Conservation (phyloP, 2,888 invertebrate species). For the Nomada ferruginata region DNA sequence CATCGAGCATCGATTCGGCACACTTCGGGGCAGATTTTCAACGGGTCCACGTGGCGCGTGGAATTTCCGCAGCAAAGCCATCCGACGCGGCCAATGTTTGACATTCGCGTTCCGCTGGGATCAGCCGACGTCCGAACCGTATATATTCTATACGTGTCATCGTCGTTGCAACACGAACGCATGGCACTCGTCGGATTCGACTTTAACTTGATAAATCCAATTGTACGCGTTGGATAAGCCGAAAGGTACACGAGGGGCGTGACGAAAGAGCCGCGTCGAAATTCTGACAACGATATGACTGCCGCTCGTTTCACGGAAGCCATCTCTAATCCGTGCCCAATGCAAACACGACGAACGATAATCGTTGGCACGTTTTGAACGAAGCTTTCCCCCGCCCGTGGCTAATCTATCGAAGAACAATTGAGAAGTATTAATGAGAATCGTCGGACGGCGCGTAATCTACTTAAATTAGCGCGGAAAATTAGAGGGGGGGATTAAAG, state of each 20-base stretch:
- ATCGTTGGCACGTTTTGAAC: neutral
- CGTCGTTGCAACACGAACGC: conserved; percentile 37
- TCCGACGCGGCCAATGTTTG: conserved; percentile 13
- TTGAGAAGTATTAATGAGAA: neutral
- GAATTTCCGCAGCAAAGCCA: conserved; percentile 23
- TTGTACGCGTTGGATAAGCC: conserved; percentile 75
- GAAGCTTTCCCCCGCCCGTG: neutral
- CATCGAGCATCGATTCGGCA: conserved; percentile 1
- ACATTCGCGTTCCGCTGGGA: conserved; percentile 42
- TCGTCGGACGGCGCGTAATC: neutral
- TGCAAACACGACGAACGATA: conserved; percentile 13
- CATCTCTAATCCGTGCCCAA: conserved; percentile 36
- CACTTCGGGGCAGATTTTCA: neutral
- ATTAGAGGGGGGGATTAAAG: neutral
- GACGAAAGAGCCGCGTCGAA: conserved; percentile 65
- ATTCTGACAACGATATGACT: conserved; percentile 66
- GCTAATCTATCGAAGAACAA: conserved; percentile 11
- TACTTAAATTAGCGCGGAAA: neutral
- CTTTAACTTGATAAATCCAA: conserved; percentile 73
- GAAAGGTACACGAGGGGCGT: conserved; percentile 75
- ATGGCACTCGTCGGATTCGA: conserved; percentile 59
- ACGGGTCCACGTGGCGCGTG: neutral
- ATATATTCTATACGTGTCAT: conserved; percentile 12
- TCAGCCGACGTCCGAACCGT: conserved; percentile 37
- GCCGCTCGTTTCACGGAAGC: conserved; percentile 55